Base-by-base conservation (phyloP, 2,113 vertebrate species). In the Cyprinodon variegatus region DNA sequence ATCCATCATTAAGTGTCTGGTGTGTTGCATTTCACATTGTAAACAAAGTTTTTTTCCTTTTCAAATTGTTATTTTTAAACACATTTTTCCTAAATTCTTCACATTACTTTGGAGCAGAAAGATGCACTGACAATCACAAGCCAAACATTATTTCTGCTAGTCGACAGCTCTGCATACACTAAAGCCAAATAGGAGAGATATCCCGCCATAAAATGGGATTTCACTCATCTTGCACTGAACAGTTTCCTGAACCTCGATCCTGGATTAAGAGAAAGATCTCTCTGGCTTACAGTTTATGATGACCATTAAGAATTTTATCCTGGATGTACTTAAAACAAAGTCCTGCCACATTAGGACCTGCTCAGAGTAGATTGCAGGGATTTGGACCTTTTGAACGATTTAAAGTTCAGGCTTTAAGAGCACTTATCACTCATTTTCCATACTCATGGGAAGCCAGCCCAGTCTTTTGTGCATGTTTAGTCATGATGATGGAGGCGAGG, bases 241-340 rank as follows among this genome's bases (percentile, higher is more conserved):
- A 83, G 77, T 87, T 87, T 89, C 76, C 85, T 80, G 85, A 76
- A 83, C 68, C 77, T 65, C 37, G 20, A 88, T 89, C 85, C 83
- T 61, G 89, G 89, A 93, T 93, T 93, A 92, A 84, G 84, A 82
- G 79, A 75, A 76, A 83, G 85, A 91, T 92, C 86, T 90, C 86
- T 78, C 40, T 79, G 89, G 89, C 90, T 91, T 89, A 90, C 79
- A 90, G 85, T 94, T 94, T 91, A 90, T 86, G 91, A 93, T 88
- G 89, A 90, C 90, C 87, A 91, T 93, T 93, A 92, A 86, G 89
- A 89, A 83, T 89, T 90, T 91, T 88, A 92, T 88, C 84, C 86
- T 76, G 11, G 37, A 60, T 59, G 80, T 90, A 90, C 88, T 93
- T 91, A 91, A 91, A 92, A 93, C 90, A 91, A 70, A 89, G 90